Base-by-base conservation (phyloP, 1,140 invertebrate species). In the Oedothorax gibbosus region DNA sequence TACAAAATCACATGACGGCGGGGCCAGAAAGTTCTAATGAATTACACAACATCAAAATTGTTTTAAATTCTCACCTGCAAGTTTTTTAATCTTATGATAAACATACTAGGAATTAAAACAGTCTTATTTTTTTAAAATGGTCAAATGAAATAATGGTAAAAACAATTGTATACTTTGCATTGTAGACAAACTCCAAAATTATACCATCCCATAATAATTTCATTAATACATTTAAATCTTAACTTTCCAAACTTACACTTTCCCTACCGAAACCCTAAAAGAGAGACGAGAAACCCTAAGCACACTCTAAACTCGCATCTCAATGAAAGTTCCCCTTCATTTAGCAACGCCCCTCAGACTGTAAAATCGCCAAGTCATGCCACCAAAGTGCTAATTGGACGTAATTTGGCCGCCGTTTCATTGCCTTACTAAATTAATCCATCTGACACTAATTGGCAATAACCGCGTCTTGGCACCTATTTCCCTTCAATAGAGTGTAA, bases 381-480 rank as follows among this genome's bases (percentile, higher is more conserved):
- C 50, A 8, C 15, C n/a, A 51, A 69, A 50, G 66, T 35, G 66
- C 66, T 69, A 69, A 69, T 69, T 69, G 35, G 14, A 50, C 21
- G 49, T 71, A 71, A 71, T 71, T 71, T 71, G 50, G 69, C 69
- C 49, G 49, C 10, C 69, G 54, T 71, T 71, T 71, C 69, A 71
- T 53, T 18, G 69, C 50, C 35, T 71, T 51, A 51, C 69, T 71
- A 71, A 71, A 71, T 71, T 71, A 71, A 71, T 71, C 69, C 51
- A 71, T 71, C 15, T 71, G 69, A 71, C 69, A 71, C 50, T 71
- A 71, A 71, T 71, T 71, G 69, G 69, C 69, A 53, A 71, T 71
- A 71, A 71, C 51, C 18, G 69, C 14, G 49, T 15, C 50, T 51
- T 6, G 50, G 69, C 14, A 71, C 54, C 69, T 53, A 71, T 71